phyloP scores from a whole-genome alignment of 2,113 vertebrate species.

The Larimichthys polyactis region DNA sequence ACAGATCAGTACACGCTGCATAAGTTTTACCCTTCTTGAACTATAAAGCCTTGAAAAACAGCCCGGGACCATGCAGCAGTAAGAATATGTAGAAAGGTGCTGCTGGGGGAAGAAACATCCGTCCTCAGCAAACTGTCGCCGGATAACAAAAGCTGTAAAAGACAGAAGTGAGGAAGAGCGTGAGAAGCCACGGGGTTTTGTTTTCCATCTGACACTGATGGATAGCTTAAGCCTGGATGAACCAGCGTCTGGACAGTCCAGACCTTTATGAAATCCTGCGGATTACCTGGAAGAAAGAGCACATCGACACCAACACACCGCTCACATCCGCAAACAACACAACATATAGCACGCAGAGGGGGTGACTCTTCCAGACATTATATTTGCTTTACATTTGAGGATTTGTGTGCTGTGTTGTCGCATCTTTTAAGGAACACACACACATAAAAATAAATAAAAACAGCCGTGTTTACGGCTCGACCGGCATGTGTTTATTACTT shows the following conservation, averaged over 20 bases:
- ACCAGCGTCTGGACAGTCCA: slow-evolving; percentile 59
- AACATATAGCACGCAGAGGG: background rate
- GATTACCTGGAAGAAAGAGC: slow-evolving; percentile 55
- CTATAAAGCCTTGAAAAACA: background rate
- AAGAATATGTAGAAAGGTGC: background rate
- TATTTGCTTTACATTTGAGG: background rate
- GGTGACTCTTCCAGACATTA: background rate
- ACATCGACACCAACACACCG: slow-evolving; percentile 27
- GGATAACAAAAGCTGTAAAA: slow-evolving; percentile 37
- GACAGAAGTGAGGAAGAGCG: background rate
- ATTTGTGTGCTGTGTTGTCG: background rate
- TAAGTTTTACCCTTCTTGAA: background rate
- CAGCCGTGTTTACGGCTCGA: slow-evolving; percentile 10
- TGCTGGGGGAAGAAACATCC: slow-evolving; percentile 19
- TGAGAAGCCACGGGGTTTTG: slow-evolving; percentile 49
- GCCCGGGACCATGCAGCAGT: fast-evolving
- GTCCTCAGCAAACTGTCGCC: slow-evolving; percentile 17
- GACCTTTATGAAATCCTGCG: slow-evolving; percentile 64
- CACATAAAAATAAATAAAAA: background rate
- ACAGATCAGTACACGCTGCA: background rate
- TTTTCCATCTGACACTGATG: slow-evolving; percentile 70
- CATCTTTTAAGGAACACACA: background rate
- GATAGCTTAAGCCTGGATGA: slow-evolving; percentile 60
- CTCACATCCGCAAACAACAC: slow-evolving; percentile 20
- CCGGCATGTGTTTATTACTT: slow-evolving; percentile 30